Base-by-base conservation (phyloP, 2,113 vertebrate species). In the Heterotilapia buettikoferi region DNA sequence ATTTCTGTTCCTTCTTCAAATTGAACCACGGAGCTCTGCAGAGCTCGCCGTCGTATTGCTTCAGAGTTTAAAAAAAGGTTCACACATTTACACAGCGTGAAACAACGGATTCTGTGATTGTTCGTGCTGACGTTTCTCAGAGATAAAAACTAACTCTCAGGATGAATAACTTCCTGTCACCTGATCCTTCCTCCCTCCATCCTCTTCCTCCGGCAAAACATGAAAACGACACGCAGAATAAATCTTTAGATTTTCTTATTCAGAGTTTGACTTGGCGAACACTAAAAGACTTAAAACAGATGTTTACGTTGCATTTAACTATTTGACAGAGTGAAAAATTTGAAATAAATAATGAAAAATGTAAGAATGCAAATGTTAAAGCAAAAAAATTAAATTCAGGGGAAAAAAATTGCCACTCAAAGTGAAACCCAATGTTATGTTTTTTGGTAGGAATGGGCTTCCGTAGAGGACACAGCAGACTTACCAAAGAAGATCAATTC, bases 41-140 rank as follows among this genome's bases (percentile, higher is more conserved):
- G 63, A 90, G 84, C 8, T 78, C 19, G 6, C 21, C 82, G 52
- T 78, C 68, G 71, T 92, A 87, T 90, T 89, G 91, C 86, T 92
- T 85, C 5, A 8, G 31, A 36, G 16, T 78, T 87, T 31, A n/a
- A 81, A 38, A 76, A 68, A 86, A 45, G 21, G 24, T 53, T 56
- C 21, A 54, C 86, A 59, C 53, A 86, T 84, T 82, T 59, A 84
- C 40, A 4, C 47, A 50, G 43, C 53, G 2, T 54, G 45, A 84
- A 66, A 82, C 4, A 7, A 80, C 13, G 6, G 6, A 53, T 21
- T 63, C 31, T 4, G 59, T 45, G 57, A 86, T 26, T 63, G 45
- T 85, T 76, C n/a, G 2, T 47, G 82, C 78, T 24, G 68, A 82
- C 16, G 56, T 66, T n/a, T 85, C 61, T 47, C 43, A n/a, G 43